A percentile compares a stretch with the other conserved stretches of the same genome.
Evolutionary conservation across 2,113 vertebrate species (phyloP).

Genomic region (Rhinoptilus africanus): DNA sequence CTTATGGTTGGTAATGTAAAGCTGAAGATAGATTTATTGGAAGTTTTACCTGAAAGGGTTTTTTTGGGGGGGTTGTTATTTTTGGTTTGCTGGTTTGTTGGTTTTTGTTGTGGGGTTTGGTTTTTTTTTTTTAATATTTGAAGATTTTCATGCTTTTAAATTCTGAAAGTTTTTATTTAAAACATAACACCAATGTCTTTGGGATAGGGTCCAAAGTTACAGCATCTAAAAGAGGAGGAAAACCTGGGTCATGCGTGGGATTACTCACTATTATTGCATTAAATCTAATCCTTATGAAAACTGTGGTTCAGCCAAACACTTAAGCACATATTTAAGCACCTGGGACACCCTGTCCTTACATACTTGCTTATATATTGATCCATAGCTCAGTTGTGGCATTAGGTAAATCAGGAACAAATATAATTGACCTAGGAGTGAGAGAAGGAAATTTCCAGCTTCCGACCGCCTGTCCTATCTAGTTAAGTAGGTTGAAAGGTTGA

Average conservation of each 20-base stretch:
- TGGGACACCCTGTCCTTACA: not conserved
- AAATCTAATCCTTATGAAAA: constrained; percentile 16
- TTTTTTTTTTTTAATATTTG: not conserved
- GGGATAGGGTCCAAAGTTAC: not conserved
- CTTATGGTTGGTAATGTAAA: not conserved
- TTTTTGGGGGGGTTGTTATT: too few relatives aligned
- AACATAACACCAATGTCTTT: not conserved
- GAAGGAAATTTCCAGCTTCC: not conserved
- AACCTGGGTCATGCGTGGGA: not conserved
- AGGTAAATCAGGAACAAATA: not conserved
- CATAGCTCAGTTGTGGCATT: not conserved
- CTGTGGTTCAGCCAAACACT: not conserved
- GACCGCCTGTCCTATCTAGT: not conserved
- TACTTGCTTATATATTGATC: not conserved
- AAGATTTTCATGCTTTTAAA: not conserved
- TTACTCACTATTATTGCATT: not conserved
- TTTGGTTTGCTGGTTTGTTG: not conserved
- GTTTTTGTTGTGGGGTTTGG: not conserved
- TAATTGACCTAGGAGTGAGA: not conserved
- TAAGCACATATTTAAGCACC: not conserved
- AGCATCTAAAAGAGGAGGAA: not conserved
- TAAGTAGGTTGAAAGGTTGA: not conserved
- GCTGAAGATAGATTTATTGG: not conserved
- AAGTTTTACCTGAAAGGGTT: not conserved
- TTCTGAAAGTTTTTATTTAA: not conserved